Conservation (phyloP, 2,888 invertebrate genomes). For the Lymantria dispar region DNA sequence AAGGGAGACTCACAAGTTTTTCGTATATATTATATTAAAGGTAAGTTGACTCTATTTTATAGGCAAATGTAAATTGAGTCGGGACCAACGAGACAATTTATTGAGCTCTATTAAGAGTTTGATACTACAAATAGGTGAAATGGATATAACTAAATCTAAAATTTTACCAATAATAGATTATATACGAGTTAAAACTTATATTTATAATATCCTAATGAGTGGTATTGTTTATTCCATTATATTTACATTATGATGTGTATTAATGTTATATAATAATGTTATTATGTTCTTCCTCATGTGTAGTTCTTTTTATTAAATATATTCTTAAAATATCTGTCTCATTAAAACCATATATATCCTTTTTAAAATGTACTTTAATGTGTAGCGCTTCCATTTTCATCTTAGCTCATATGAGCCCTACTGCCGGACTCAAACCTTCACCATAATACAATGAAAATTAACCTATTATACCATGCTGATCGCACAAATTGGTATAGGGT, state of each 20-base stretch:
- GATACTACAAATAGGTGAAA: background rate
- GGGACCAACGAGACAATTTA: slow-evolving; percentile 35
- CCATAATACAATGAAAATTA: too few species aligned
- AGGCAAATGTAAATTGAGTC: slow-evolving; percentile 20
- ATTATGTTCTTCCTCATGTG: slow-evolving; percentile 49
- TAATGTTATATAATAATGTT: slow-evolving; percentile 50
- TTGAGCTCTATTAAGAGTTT: background rate
- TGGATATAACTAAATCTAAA: background rate
- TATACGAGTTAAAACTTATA: slow-evolving; percentile 31
- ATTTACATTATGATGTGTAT: slow-evolving; percentile 64
- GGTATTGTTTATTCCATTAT: slow-evolving; percentile 63
- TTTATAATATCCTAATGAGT: slow-evolving; percentile 44
- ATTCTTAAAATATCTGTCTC: slow-evolving; percentile 27
- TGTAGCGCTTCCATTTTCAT: too few species aligned
- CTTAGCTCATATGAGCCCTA: too few species aligned
- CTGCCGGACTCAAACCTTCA: too few species aligned
- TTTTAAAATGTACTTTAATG: too few species aligned
- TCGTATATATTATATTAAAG: slow-evolving; percentile 3
- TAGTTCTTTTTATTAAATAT: slow-evolving; percentile 56
- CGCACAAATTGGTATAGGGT: too few species aligned
- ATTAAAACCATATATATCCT: too few species aligned
- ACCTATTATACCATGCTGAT: too few species aligned
- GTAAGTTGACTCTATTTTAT: slow-evolving; percentile 9
- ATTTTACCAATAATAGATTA: slow-evolving; percentile 11
- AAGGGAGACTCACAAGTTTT: slow-evolving; percentile 9